Evolutionary conservation across 2,797 vertebrate genomes (phyloP), one percentile per base, ranked within the genome.

Genomic region (Tenualosa ilisha): DNA sequence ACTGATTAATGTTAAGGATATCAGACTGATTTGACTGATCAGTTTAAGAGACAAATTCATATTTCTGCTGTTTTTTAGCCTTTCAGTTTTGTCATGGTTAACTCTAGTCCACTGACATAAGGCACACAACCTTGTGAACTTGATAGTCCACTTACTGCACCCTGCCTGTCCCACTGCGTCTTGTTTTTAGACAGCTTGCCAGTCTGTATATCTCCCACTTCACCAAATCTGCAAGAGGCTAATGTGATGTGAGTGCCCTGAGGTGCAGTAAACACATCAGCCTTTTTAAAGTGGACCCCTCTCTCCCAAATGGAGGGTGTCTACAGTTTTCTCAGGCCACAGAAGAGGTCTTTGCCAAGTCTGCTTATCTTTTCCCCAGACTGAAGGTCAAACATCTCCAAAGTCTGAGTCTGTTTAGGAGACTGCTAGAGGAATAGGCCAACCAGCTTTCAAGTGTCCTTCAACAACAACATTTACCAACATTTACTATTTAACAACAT

Each of bases 171-270:
- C 65, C 65, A 72, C 65, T 15, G 26, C 65, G 5, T 37, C 31
- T 17, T 37, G 65, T 72, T 72, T 72, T 13, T 17, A 72, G 31
- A 72, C 65, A 72, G 65, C 65, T 72, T 84, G 82, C 90, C 65
- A 49, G 82, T 83, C 85, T 83, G 43, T 40, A 79, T 17, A 86
- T 91, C 90, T 90, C 91, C 89, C 93, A 89, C 88, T 72, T 37
- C 90, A 84, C 89, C 92, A 89, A 89, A 87, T 88, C 50, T 40
- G 86, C 85, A 84, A 84, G 82, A 93, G 83, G 89, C 89, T 94
- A 93, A 94, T 92, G 89, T 88, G 84, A 88, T 92, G 91, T 91
- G 94, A 94, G 90, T 88, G 90, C 90, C 88, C 90, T 88, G 86
- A 91, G 83, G 50, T 82, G 26, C 26, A 72, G 65, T 40, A 72